Base-by-base conservation (phyloP, 2,888 invertebrate genomes). In the Leptogaster cylindrica region DNA sequence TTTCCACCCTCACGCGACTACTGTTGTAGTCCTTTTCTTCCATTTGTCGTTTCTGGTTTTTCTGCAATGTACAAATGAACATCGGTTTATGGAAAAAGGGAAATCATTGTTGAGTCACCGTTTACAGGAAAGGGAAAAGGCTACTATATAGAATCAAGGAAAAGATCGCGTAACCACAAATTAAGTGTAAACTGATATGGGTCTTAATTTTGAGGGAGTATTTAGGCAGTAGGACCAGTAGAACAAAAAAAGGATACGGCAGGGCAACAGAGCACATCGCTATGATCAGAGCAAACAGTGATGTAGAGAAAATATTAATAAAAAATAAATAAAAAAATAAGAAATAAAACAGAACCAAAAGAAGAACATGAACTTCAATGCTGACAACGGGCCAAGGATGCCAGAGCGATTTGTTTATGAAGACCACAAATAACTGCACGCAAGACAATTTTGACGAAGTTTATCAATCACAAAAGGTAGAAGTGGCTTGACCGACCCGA, bases 121-220 rank as follows among this genome's bases (percentile, higher is more conserved):
- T 55, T 39, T 55, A 55, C 61, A 64, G 44, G 33, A 33, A 23
- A 33, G 33, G 48, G 25, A 50, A 48, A 14, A 20, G 18, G 12
- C 12, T 16, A 50, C 20, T 25, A 20, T 12, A 20, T 28, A 65
- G 27, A 41, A 65, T 51, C 31, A 55, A 44, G 44, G 51, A 65
- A 52, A 52, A 44, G 51, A 51, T 66, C 66, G 31, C 36, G 52
- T 55, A 66, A 55, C 66, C 66, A 55, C 52, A 66, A 66, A 66
- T 66, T 66, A 66, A 66, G 46, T 55, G 66, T 66, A 66, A 66
- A 46, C 31, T 55, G 66, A 66, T 66, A 66, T 66, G 66, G 66
- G 44, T 55, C 46, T 41, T 65, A 65, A 51, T 51, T 65, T 65
- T 14, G 16, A 25, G 50, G 25, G 46, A 44, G 28, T 14, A 41